phyloP scores from a whole-genome alignment of 2,113 vertebrate species.

The Poeciliopsis turrubarensis region DNA sequence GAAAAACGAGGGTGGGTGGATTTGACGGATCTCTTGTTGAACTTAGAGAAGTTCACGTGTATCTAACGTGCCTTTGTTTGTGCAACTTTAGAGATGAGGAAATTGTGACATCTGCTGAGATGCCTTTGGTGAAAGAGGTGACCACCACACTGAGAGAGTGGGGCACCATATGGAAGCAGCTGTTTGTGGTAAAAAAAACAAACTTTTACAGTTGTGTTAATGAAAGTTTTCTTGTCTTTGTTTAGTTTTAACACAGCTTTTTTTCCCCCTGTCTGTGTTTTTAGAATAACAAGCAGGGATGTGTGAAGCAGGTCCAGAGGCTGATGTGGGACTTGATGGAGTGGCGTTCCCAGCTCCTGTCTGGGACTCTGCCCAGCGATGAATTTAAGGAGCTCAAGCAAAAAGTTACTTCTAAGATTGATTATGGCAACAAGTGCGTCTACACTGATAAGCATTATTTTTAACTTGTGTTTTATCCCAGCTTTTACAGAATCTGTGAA shows the following conservation, averaged over 20 bases:
- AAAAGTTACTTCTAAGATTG: constrained; percentile 97
- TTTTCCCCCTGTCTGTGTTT: constrained; percentile 5
- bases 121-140: constrained; percentile 96
- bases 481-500: background rate
- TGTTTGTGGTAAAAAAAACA: constrained; percentile 88
- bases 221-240: background rate
- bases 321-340: constrained; percentile 98
- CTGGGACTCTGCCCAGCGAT: constrained; percentile 93
- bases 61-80: background rate
- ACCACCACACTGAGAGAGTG: constrained; percentile 95
- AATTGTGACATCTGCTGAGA: constrained; percentile 84
- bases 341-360: constrained; percentile 96
- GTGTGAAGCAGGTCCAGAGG: constrained; percentile 87
- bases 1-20: constrained; percentile 87
- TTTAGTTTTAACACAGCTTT: constrained; percentile 6
- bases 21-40: background rate
- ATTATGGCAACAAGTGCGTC: constrained; percentile 95
- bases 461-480: background rate
- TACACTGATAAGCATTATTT: background rate
- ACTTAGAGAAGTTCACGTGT: background rate
- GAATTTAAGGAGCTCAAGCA: constrained; percentile 98
- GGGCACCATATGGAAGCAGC: constrained; percentile 97
- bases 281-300: constrained; percentile 85
- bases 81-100: constrained; percentile 81
- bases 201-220: background rate